Percentiles rank a stretch among this genome's conserved stretches.
Evolutionary conservation across 2,888 invertebrate genomes (phyloP).

Genomic region (Heliothis peltigera): DNA sequence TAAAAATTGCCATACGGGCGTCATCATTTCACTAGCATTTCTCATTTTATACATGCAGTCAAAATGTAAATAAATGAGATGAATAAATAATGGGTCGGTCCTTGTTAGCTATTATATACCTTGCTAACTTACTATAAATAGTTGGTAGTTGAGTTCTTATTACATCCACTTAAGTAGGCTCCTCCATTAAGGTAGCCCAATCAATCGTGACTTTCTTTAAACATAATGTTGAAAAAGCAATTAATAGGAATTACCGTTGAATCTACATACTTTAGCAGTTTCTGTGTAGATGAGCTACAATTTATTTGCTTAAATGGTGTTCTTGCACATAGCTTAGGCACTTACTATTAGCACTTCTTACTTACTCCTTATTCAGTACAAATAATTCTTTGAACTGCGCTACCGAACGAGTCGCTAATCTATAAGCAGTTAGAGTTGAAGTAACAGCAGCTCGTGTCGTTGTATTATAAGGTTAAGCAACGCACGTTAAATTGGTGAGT

Average conservation of each 20-base stretch:
- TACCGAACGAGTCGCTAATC: not conserved
- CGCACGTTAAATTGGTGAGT: no score
- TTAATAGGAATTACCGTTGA: slow-evolving; percentile 35
- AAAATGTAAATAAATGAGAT: no score
- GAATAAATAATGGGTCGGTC: no score
- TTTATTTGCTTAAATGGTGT: slow-evolving; percentile 38
- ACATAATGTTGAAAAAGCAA: slow-evolving; percentile 22
- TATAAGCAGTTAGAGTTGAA: not conserved
- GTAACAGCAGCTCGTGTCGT: no score
- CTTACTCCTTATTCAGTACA: slow-evolving; percentile 16
- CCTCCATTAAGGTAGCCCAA: slow-evolving; percentile 5
- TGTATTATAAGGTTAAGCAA: no score
- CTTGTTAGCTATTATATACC: no score
- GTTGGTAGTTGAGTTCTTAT: not conserved
- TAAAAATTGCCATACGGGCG: no score
- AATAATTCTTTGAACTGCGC: slow-evolving; percentile 24
- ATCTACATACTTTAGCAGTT: slow-evolving; percentile 38
- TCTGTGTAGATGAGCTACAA: slow-evolving; percentile 31
- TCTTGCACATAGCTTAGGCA: slow-evolving; percentile 13
- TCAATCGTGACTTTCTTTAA: slow-evolving; percentile 35
- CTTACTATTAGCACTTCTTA: slow-evolving; percentile 24
- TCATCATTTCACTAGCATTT: no score
- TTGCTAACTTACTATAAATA: not conserved
- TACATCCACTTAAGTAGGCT: not conserved
- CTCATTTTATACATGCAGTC: no score